Evolutionary conservation across 2,797 vertebrate species (phyloP).

Genomic region (Silurus lanzhouensis): DNA sequence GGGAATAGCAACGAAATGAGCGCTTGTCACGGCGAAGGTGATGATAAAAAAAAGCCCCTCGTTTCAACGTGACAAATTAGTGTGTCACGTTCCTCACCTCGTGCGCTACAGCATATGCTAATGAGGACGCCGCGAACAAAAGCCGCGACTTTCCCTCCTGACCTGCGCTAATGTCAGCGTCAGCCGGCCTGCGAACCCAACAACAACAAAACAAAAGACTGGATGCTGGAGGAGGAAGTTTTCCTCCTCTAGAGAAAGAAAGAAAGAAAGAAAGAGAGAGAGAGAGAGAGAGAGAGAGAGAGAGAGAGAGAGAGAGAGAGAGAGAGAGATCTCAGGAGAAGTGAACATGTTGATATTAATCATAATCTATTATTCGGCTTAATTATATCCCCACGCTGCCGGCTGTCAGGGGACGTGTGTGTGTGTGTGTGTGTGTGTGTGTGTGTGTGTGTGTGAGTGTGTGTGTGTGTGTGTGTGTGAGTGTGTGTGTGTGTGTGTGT

Average conservation of each 20-base stretch:
- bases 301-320: conserved; percentile 24
- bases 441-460: too few species aligned
- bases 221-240: not conserved
- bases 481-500: not conserved
- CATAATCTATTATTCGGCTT: conserved; percentile 50
- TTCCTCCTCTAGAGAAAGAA: not conserved
- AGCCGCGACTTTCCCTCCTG: conserved; percentile 13
- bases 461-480: conserved; percentile 13
- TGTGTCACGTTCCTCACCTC: conserved; percentile 54
- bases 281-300: conserved; percentile 44
- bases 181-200: not conserved
- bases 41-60: conserved; percentile 54
- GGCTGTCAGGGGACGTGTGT: conserved; percentile 41
- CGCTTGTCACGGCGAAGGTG: conserved; percentile 59
- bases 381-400: conserved; percentile 52
- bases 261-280: conserved; percentile 11
- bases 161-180: conserved; percentile 10
- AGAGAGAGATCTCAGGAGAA: not conserved
- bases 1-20: conserved; percentile 61
- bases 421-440: conserved; percentile 14
- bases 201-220: not conserved
- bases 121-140: conserved; percentile 46
- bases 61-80: conserved; percentile 60
- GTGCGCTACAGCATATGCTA: conserved; percentile 20
- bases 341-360: conserved; percentile 46